Base-by-base conservation (phyloP, 1,140 invertebrate species). In the Kradibia gibbosae region DNA sequence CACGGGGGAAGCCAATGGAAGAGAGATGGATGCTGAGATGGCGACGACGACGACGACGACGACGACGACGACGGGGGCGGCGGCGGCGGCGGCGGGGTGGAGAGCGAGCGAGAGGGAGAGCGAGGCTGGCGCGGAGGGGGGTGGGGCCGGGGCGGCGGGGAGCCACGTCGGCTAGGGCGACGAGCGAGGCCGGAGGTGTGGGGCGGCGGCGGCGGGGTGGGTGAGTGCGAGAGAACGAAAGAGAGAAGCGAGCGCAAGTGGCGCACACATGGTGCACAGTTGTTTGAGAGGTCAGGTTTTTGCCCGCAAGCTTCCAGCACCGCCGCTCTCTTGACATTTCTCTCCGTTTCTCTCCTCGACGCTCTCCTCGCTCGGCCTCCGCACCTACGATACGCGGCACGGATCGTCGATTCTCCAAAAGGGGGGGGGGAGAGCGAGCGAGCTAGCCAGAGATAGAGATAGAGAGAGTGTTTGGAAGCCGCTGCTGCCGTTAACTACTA, bases 221-320 rank as follows among this genome's bases (percentile, higher is more conserved):
- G n/a, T n/a, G n/a, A n/a, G n/a, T n/a, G n/a, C n/a, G 83, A 83
- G 73, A 83, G 80, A 85, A 76, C 83, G 39, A 70, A 20, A 80
- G 78, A 77, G 86, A 86, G 65, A 53, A 79, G 82, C 50, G 80
- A 80, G 84, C 89, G 85, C 90, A 91, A 91, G 89, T 91, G 90
- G 89, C 84, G 87, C 87, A 89, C 90, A 91, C 89, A 91, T 91
- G 90, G 89, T 82, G 89, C 87, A 88, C 90, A 91, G 88, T 91
- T 91, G 90, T 90, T 90, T 86, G 87, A 89, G 90, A 91, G 89
- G 88, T 90, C 90, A 90, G 88, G 87, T 91, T 91, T 91, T 91
- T 91, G 89, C 91, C 85, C 86, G 85, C 84, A 84, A 85, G 84
- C 79, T 88, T 87, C 88, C 84, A 81, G 86, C 88, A 89, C 89